A percentile compares a stretch with the other conserved stretches of the same genome.
Conservation (phyloP, 2,797 vertebrate species). For the Heliangelus exortis region DNA sequence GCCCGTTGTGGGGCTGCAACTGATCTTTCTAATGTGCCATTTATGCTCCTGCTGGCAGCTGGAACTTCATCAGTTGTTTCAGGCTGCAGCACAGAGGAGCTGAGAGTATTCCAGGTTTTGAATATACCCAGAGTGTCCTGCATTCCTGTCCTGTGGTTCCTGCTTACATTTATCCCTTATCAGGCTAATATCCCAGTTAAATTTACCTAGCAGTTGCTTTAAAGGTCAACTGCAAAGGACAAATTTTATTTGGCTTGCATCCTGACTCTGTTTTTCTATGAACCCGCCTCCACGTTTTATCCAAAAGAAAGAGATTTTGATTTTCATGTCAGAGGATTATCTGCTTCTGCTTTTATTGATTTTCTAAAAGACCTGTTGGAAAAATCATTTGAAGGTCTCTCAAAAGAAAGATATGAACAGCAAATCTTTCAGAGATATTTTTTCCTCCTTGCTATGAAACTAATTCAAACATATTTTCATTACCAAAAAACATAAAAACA, state of each 20-base stretch:
- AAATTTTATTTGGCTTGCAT: slow-evolving; percentile 39
- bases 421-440: not conserved
- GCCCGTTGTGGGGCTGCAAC: not conserved
- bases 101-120: not conserved
- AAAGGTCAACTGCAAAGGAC: slow-evolving; percentile 62
- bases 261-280: not conserved
- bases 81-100: not conserved
- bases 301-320: slow-evolving; percentile 32
- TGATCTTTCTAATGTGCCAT: not conserved
- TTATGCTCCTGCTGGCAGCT: not conserved
- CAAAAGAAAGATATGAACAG: not conserved
- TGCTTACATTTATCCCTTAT: not conserved
- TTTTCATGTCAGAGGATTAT: slow-evolving; percentile 41
- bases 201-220: slow-evolving; percentile 31
- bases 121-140: not conserved
- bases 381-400: slow-evolving; percentile 8
- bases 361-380: slow-evolving; percentile 15
- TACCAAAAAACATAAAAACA: not conserved
- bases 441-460: not conserved
- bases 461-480: not conserved
- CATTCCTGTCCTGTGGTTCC: not conserved
- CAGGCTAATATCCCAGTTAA: slow-evolving; percentile 23
- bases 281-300: not conserved
- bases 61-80: not conserved
- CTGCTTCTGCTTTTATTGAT: not conserved